phyloP scores from a whole-genome alignment of 2,888 invertebrate species.

The Gastracanthus pulcherrimus region DNA sequence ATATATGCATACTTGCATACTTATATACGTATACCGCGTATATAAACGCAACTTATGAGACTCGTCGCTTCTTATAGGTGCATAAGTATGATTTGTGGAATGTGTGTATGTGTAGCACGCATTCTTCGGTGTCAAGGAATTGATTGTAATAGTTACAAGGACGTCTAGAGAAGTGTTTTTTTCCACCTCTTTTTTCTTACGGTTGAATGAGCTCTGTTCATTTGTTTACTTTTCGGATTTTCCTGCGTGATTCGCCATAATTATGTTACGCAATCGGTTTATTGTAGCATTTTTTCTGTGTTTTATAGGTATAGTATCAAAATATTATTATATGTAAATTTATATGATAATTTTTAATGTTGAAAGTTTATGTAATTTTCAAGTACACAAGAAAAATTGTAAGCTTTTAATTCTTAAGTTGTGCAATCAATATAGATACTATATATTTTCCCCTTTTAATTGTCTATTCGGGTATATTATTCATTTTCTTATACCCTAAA shows the following conservation, averaged over 20 bases:
- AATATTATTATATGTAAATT: too few relatives aligned
- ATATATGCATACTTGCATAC: too few relatives aligned
- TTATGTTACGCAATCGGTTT: not conserved
- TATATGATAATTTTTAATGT: not conserved
- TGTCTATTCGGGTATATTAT: too few relatives aligned
- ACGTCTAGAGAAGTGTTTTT: slow-evolving; percentile 19
- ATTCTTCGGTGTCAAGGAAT: slow-evolving; percentile 45
- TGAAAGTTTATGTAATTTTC: too few relatives aligned
- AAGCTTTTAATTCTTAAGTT: too few relatives aligned
- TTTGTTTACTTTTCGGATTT: slow-evolving; percentile 23
- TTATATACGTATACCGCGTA: too few relatives aligned
- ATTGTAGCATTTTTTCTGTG: not conserved
- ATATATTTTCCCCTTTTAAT: too few relatives aligned
- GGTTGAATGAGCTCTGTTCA: slow-evolving; percentile 6
- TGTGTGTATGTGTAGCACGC: not conserved
- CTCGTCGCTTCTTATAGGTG: not conserved
- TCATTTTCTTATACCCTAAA: too few relatives aligned
- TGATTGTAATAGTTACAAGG: slow-evolving; percentile 52
- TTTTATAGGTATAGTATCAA: not conserved
- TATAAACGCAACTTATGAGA: not conserved
- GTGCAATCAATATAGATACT: too few relatives aligned
- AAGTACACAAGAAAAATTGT: too few relatives aligned
- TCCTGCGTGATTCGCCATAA: not conserved
- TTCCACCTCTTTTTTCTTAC: not conserved
- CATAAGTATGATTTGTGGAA: slow-evolving; percentile 36